Conservation (phyloP, 2,113 vertebrate genomes). For the Pygoscelis antarcticus region DNA sequence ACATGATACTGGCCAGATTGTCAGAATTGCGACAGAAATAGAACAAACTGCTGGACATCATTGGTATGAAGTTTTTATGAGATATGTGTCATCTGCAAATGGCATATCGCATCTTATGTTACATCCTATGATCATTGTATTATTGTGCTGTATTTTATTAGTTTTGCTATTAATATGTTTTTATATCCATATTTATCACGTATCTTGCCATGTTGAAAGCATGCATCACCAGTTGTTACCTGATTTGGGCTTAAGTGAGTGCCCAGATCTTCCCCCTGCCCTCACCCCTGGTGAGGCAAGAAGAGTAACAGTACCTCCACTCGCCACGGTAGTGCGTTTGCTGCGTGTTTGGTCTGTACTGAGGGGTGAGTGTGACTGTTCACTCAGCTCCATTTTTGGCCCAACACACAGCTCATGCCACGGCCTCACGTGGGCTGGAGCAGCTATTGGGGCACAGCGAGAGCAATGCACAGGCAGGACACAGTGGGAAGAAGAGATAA, state of each 20-base stretch:
- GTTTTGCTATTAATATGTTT: background rate
- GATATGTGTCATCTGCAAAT: background rate
- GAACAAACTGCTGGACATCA: background rate
- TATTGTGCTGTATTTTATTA: background rate
- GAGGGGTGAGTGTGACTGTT: background rate
- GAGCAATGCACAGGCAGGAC: fast-evolving
- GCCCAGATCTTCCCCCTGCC: background rate
- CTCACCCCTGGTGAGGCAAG: fast-evolving
- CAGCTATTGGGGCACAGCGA: fast-evolving
- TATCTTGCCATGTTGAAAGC: background rate
- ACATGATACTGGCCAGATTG: background rate
- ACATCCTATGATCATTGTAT: background rate
- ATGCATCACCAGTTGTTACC: background rate
- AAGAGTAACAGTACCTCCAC: background rate
- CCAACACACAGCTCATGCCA: background rate
- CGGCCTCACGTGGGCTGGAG: background rate
- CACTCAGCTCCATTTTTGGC: background rate
- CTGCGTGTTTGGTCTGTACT: background rate
- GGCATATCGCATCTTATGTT: background rate
- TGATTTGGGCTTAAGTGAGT: background rate
- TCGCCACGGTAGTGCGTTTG: fast-evolving
- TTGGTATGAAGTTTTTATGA: background rate
- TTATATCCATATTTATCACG: background rate
- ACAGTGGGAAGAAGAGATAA: background rate
- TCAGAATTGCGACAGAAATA: conserved; percentile 12